Conservation (phyloP, 2,888 invertebrate species). For the Eilema caniola region DNA sequence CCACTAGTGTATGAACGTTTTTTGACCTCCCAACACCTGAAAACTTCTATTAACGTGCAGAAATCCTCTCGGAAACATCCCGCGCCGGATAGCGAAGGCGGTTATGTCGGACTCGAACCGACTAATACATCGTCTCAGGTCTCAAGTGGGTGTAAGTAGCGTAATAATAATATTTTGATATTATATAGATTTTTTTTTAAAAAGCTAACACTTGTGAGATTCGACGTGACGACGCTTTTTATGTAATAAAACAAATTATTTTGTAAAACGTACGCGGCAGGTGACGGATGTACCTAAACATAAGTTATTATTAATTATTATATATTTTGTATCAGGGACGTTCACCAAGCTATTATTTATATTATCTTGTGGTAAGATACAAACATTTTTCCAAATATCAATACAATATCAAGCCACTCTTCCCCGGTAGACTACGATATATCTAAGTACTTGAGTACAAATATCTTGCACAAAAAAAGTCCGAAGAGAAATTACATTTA, state of each 20-base stretch:
- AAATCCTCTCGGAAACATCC: no score
- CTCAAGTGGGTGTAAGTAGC: no score
- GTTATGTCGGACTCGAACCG: no score
- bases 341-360: constrained; percentile 80
- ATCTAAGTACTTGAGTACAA: no score
- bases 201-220: background rate
- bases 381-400: constrained; percentile 79
- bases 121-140: no score
- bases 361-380: constrained; percentile 75
- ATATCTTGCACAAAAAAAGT: background rate
- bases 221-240: constrained; percentile 57
- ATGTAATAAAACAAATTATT: constrained; percentile 60
- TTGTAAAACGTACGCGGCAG: constrained; percentile 54
- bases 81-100: no score
- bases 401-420: constrained; percentile 83
- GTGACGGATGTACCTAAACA: constrained; percentile 66
- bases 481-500: background rate
- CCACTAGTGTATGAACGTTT: no score
- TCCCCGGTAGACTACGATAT: no score
- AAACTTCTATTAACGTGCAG: no score
- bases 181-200: background rate
- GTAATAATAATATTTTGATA: no score
- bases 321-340: constrained; percentile 83
- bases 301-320: constrained; percentile 75
- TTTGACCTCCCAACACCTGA: no score